Evolutionary conservation across 1,140 invertebrate species (phyloP).

Genomic region (Monochamus saltuarius): DNA sequence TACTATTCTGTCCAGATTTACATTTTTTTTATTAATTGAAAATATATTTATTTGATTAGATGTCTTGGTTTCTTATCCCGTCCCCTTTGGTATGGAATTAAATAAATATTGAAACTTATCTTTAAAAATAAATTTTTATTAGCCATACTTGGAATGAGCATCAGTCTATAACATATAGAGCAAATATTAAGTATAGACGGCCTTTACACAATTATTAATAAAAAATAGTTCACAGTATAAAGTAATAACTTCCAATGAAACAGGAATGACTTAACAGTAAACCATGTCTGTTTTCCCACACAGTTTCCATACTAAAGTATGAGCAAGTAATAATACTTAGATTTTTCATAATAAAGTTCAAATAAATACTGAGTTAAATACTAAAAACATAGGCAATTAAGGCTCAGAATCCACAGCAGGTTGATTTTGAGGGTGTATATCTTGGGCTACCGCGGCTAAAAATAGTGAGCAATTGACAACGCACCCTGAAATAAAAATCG

Average conservation of each 20-base stretch:
- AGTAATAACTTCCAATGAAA: not conserved
- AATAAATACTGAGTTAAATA: slow-evolving; percentile 24
- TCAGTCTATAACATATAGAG: slow-evolving; percentile 22
- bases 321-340: not conserved
- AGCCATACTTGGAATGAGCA: slow-evolving; percentile 19
- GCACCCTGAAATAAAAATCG: slow-evolving; percentile 50
- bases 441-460: slow-evolving; percentile 44
- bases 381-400: slow-evolving; percentile 8
- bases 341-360: not conserved
- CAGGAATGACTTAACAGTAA: not conserved
- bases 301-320: not conserved
- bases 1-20: too few relatives aligned
- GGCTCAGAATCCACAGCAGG: slow-evolving; percentile 35
- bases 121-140: slow-evolving; percentile 17
- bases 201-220: slow-evolving; percentile 2
- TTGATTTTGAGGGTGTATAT: slow-evolving; percentile 18
- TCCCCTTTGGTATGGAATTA: too few relatives aligned
- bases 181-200: slow-evolving; percentile 22
- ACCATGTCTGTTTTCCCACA: not conserved
- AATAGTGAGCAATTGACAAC: slow-evolving; percentile 49
- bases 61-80: too few relatives aligned
- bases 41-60: too few relatives aligned
- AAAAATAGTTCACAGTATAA: not conserved
- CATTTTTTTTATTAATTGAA: too few relatives aligned
- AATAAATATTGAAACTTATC: not conserved